Percentiles rank a stretch among this genome's conserved stretches.
Evolutionary conservation across 2,797 vertebrate species (phyloP).

Genomic region (Tachyglossus aculeatus): DNA sequence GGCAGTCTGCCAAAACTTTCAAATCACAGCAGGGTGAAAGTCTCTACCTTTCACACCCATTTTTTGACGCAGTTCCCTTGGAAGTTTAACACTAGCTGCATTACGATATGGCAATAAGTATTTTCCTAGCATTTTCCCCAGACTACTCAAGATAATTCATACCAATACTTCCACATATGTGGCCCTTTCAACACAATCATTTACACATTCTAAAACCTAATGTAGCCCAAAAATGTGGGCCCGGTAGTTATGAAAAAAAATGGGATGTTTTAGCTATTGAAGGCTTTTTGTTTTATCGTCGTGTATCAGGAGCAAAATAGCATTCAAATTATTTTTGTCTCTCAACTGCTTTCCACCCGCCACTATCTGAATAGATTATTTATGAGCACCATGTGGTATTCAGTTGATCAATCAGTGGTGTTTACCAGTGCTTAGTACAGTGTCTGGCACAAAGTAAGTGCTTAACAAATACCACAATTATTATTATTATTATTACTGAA

Average conservation of each 20-base stretch:
- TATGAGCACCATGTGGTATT: too few relatives aligned
- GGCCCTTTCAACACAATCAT: slow-evolving; percentile 19
- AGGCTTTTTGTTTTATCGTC: neutral
- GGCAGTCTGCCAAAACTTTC: slow-evolving; percentile 56
- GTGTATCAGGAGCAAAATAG: too few relatives aligned
- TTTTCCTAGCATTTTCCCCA: neutral
- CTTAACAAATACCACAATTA: too few relatives aligned
- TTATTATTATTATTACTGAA: too few relatives aligned
- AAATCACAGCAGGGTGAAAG: neutral
- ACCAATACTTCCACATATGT: neutral
- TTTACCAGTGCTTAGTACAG: too few relatives aligned
- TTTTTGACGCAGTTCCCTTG: slow-evolving; percentile 40
- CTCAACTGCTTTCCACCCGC: too few relatives aligned
- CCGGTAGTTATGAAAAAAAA: slow-evolving; percentile 16
- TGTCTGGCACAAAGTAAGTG: too few relatives aligned
- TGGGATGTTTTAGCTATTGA: slow-evolving; percentile 13
- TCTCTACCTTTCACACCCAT: slow-evolving; percentile 43
- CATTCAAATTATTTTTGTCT: too few relatives aligned
- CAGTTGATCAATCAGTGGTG: too few relatives aligned
- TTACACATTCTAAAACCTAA: neutral
- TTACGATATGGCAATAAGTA: neutral
- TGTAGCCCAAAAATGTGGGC: neutral
- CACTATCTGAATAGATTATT: too few relatives aligned
- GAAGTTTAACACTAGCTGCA: slow-evolving; percentile 7
- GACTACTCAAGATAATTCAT: slow-evolving; percentile 6